A percentile compares a stretch with the other conserved stretches of the same genome.
phyloP scores from a whole-genome alignment of 1,140 invertebrate genomes.

The Trachymyrmex cornetzi region DNA sequence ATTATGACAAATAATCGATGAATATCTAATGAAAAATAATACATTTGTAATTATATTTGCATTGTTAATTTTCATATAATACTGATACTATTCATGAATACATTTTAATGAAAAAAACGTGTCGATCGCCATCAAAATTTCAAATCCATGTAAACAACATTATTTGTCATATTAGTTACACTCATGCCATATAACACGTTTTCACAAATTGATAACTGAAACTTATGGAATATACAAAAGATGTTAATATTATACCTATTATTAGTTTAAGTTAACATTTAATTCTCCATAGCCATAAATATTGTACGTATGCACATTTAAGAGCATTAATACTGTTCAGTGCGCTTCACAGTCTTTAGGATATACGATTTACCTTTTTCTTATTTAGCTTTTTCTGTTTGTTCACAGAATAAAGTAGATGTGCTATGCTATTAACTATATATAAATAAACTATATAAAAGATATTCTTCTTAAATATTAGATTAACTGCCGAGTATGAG shows the following conservation, averaged over 20 bases:
- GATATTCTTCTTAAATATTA: conserved; percentile 6
- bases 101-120: background rate
- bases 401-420: background rate
- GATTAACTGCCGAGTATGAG: background rate
- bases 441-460: background rate
- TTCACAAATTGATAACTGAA: conserved; percentile 34
- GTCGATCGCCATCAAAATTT: background rate
- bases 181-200: conserved; percentile 16
- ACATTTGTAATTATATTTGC: background rate
- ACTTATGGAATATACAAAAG: conserved; percentile 45
- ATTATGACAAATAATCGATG: conserved; percentile 8
- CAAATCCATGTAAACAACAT: conserved; percentile 6
- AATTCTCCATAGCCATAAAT: conserved; percentile 33
- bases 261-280: conserved; percentile 17
- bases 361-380: background rate
- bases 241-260: conserved; percentile 27
- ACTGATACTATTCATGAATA: conserved; percentile 18
- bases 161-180: conserved; percentile 32
- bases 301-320: conserved; percentile 5
- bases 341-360: background rate
- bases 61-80: conserved; percentile 30
- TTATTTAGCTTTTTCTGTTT: background rate
- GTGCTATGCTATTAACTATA: background rate
- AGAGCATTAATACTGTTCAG: conserved; percentile 8
- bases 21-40: conserved; percentile 10